phyloP scores from a whole-genome alignment of 1,140 invertebrate genomes.

The Atta cephalotes region DNA sequence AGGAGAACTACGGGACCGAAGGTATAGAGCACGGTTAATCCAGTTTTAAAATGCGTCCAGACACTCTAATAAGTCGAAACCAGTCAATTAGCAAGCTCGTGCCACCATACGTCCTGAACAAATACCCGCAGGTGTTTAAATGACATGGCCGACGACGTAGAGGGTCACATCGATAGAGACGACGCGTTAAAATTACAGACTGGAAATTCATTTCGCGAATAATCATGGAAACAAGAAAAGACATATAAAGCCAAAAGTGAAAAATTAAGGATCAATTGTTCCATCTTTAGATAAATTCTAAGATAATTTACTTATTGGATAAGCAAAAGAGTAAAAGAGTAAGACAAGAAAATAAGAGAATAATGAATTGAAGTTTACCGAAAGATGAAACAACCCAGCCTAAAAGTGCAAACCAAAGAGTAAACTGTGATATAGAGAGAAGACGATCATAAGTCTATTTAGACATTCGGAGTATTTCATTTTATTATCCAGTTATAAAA shows the following conservation, averaged over 20 bases:
- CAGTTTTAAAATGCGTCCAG: slow-evolving; percentile 79
- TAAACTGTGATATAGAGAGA: not conserved
- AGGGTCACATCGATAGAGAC: slow-evolving; percentile 62
- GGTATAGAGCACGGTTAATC: slow-evolving; percentile 66
- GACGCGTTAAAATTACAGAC: slow-evolving; percentile 27
- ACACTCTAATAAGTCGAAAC: slow-evolving; percentile 83
- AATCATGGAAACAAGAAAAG: slow-evolving; percentile 27
- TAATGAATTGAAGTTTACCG: too few relatives aligned
- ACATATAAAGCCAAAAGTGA: not conserved
- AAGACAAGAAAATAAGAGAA: too few relatives aligned
- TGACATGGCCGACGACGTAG: slow-evolving; percentile 67
- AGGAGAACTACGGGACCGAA: slow-evolving; percentile 43
- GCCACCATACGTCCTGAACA: slow-evolving; percentile 79
- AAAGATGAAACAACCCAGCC: too few relatives aligned
- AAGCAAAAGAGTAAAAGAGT: too few relatives aligned
- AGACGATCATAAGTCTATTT: not conserved
- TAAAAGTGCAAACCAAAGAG: not conserved
- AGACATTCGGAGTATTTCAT: not conserved
- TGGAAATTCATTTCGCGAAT: slow-evolving; percentile 46
- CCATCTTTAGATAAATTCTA: too few relatives aligned
- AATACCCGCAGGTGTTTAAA: slow-evolving; percentile 83
- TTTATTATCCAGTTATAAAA: not conserved
- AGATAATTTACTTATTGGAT: too few relatives aligned
- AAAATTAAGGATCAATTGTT: too few relatives aligned
- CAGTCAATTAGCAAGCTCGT: slow-evolving; percentile 81